Evolutionary conservation across 2,888 invertebrate species (phyloP), one percentile per base, ranked within the genome.

Genomic region (Drosophila mimetica): DNA sequence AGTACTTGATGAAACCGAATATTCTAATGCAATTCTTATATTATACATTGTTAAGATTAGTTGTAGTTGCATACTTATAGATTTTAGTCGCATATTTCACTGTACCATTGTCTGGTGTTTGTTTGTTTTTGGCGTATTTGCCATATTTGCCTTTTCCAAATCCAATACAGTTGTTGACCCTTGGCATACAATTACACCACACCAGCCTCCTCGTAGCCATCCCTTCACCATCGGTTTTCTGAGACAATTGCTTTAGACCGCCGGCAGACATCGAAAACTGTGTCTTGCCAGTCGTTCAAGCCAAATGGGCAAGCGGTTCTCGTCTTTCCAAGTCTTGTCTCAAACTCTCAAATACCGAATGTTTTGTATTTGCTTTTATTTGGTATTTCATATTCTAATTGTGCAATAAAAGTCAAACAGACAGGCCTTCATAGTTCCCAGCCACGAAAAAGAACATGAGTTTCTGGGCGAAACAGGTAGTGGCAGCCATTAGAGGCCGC

Each of bases 291-390:
- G 42, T 58, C 71, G 61, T 20, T 77, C 74, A 70, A 48, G 20
- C 57, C 57, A 77, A 83, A 74, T 66, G 75, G 71, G 70, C 76
- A 79, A 84, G 76, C 83, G 79, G 80, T 82, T 82, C 71, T 76
- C 48, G 54, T 61, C 18, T 47, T 54, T 28, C 18, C 51, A 50
- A 47, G 42, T 39, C 32, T 28, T 48, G 66, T 54, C 13, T 63
- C 51, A 57, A 22, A 1, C 47, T 16, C 60, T 52, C 39, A 11
- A 48, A 25, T 16, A 28, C 16, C 47, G 14, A 46, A 48, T 52
- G 37, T 28, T 51, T 69, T 63, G 13, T 16, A 11, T 30, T 44
- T 34, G 46, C 36, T 57, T 51, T 44, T 32, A 34, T 66, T 50
- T 59, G n/a, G 55, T 57, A 52, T 67, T 60, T 55, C 53, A 74